These are phyloP conservation scores for Platyrinchus mystaceus DNA, from an alignment of 2,797 vertebrate genomes.

Conservation along the genomic window DNA sequence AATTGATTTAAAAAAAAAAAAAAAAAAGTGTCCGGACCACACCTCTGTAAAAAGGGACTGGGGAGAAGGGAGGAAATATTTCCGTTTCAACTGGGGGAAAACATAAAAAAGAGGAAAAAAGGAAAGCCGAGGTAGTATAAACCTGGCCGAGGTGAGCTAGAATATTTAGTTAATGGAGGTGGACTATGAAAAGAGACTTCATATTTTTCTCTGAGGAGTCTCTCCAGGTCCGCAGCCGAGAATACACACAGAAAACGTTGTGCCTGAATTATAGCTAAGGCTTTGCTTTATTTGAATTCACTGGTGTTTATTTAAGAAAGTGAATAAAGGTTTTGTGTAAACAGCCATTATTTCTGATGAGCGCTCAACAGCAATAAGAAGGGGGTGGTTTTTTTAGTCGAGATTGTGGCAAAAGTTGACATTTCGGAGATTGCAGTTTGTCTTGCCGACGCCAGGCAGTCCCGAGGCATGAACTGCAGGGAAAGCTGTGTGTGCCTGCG, in stretches of 20 bases:
- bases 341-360: slow-evolving; percentile 47
- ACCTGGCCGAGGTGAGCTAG: neutral
- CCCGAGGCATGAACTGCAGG: slow-evolving; percentile 15
- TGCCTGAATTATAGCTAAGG: slow-evolving; percentile 6
- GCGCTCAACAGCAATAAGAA: slow-evolving; percentile 47
- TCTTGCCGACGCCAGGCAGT: slow-evolving; percentile 49
- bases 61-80: neutral
- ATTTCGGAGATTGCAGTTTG: slow-evolving; percentile 57
- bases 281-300: slow-evolving; percentile 46
- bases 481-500: neutral
- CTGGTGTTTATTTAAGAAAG: slow-evolving; percentile 41
- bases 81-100: neutral
- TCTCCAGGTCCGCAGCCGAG: slow-evolving; percentile 38
- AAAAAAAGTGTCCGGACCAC: neutral
- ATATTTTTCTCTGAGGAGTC: slow-evolving; percentile 43
- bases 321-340: slow-evolving; percentile 33
- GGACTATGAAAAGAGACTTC: neutral
- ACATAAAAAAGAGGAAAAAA: neutral
- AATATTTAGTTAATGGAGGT: neutral
- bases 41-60: neutral
- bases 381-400: neutral
- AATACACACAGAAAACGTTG: slow-evolving; percentile 28
- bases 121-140: neutral
- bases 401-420: slow-evolving; percentile 39
- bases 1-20: neutral